Evolutionary conservation across 2,888 invertebrate genomes (phyloP).

Genomic region (Microctonus brassicae): DNA sequence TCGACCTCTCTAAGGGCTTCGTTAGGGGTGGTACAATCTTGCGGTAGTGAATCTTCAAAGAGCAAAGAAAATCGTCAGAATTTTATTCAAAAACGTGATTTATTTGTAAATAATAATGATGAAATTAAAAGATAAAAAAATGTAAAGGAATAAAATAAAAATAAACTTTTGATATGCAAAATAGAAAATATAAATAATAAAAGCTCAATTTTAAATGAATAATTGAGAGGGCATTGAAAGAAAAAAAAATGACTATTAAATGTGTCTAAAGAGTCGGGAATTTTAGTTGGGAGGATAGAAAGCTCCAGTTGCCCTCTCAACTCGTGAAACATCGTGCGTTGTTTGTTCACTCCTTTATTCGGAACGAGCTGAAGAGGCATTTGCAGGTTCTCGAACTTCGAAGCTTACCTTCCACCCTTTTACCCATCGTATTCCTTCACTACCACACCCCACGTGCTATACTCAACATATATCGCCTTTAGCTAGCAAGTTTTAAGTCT

Average conservation of each 20-base stretch:
- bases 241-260: neutral
- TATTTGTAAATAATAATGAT: neutral
- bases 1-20: slow-evolving; percentile 4
- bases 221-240: neutral
- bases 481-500: neutral
- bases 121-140: neutral
- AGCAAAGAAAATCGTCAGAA: neutral
- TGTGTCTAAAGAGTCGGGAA: neutral
- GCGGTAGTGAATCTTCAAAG: neutral
- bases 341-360: slow-evolving; percentile 15
- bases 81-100: neutral
- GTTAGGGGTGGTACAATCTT: slow-evolving; percentile 7
- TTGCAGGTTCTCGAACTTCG: slow-evolving; percentile 26
- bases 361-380: slow-evolving; percentile 9
- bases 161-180: neutral
- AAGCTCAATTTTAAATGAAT: neutral
- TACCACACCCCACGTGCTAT: neutral
- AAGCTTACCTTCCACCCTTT: neutral
- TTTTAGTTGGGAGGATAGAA: neutral
- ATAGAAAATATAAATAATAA: neutral
- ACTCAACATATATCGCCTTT: neutral
- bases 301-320: slow-evolving; percentile 2
- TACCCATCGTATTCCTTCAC: neutral
- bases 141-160: neutral
- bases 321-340: slow-evolving; percentile 11